Evolutionary conservation across 2,113 vertebrate genomes (phyloP).

Genomic region (Psittacula cyanocephala): DNA sequence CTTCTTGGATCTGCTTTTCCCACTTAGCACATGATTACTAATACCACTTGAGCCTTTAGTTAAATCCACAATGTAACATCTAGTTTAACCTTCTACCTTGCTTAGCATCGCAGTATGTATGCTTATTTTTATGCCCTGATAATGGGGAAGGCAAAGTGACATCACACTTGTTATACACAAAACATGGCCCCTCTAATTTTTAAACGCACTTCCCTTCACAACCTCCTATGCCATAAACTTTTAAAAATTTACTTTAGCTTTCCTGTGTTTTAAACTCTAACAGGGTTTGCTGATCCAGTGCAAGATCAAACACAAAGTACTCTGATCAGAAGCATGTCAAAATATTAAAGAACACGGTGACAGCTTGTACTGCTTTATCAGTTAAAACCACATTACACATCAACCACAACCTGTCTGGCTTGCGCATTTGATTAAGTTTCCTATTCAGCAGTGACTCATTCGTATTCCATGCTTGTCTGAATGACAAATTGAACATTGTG

Average conservation of each 20-base stretch:
- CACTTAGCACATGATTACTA: background rate
- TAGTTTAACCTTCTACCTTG: background rate
- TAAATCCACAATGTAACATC: background rate
- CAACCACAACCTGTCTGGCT: constrained; percentile 73
- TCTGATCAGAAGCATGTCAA: constrained; percentile 72
- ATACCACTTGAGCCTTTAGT: background rate
- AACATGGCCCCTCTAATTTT: background rate
- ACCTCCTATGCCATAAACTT: background rate
- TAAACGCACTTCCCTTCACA: background rate
- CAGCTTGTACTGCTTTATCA: constrained; percentile 62
- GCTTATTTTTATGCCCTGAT: background rate
- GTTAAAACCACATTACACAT: constrained; percentile 62
- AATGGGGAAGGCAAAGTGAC: background rate
- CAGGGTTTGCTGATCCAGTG: constrained; percentile 76
- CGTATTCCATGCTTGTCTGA: constrained; percentile 69
- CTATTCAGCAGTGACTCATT: constrained; percentile 64
- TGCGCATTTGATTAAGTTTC: constrained; percentile 64
- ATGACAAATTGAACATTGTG: constrained; percentile 72
- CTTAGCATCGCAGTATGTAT: background rate
- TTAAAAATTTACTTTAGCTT: background rate
- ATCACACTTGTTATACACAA: background rate
- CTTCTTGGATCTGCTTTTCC: background rate
- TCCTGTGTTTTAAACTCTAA: constrained; percentile 21
- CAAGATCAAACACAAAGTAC: constrained; percentile 82
- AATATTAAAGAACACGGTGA: constrained; percentile 64